Base-by-base conservation (phyloP, 2,113 vertebrate species). In the Cheilinus undulatus region DNA sequence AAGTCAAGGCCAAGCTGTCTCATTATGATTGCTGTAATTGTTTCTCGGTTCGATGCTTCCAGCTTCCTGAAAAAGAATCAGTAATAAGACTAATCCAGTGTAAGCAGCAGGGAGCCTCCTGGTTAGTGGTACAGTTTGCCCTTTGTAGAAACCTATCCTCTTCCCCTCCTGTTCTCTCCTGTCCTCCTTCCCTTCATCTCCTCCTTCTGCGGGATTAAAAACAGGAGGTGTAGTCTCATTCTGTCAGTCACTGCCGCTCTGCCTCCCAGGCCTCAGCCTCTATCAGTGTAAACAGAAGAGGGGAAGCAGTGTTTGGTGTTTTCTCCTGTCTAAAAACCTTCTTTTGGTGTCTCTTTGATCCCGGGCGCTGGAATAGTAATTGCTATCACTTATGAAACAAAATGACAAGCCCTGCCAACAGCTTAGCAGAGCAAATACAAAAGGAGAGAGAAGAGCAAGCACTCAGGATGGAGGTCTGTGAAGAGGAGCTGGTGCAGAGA, bases 301-400 rank as follows among this genome's bases (percentile, higher is more conserved):
- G 68, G 77, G 61, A 64, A 78, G 71, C 62, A 70, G 77, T 58
- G 82, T 84, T 76, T 86, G 84, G 69, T 77, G 71, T 84, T 75
- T 80, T 78, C 65, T 73, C 76, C 67, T 66, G 67, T 89, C 85
- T 76, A 61, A 86, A 84, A 83, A 61, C 65, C 81, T 86, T 87
- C 67, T 83, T 89, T 89, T 88, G 80, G 83, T 85, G 63, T 85
- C 56, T 76, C 85, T 92, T 91, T 92, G 87, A 92, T 92, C 78
- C 77, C 36, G 0, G 53, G 73, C 45, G 24, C 76, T 45, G 75
- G 79, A 84, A 88, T 84, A 73, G 74, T 89, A 91, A 91, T 90
- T 90, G 82, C 78, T 80, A 87, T 88, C 80, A 72, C 73, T 88
- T 89, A 83, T 80, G 73, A 85, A 85, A 83, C 85, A 78, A 89